phyloP scores from a whole-genome alignment of 1,140 invertebrate genomes.

The Anadara kagoshimensis region DNA sequence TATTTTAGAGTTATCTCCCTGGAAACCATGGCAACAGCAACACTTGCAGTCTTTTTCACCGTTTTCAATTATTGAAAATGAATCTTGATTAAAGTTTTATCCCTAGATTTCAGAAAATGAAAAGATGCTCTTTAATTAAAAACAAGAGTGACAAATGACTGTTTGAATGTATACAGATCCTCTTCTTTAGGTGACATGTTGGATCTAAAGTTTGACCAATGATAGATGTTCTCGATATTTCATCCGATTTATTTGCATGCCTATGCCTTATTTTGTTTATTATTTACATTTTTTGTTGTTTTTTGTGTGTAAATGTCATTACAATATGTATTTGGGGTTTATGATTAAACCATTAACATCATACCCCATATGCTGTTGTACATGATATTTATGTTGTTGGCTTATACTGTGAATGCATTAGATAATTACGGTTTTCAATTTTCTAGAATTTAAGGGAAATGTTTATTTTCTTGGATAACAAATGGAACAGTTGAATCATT shows the following conservation, averaged over 20 bases:
- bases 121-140: neutral
- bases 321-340: neutral
- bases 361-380: neutral
- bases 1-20: no score
- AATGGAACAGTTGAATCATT: no score
- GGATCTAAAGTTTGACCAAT: conserved; percentile 9
- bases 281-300: neutral
- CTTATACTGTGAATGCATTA: no score
- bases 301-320: neutral
- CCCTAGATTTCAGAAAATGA: neutral
- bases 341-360: no score
- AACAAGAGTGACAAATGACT: neutral
- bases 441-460: no score
- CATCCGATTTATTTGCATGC: neutral
- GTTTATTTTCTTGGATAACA: no score
- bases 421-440: no score
- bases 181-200: conserved; percentile 16
- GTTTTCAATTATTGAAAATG: neutral
- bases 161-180: neutral
- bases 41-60: neutral
- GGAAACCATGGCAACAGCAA: neutral
- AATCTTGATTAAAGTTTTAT: neutral
- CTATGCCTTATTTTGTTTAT: neutral
- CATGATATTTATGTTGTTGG: neutral
- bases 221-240: neutral